Evolutionary conservation across 2,113 vertebrate species (phyloP).

Genomic region (Melospiza melodia): DNA sequence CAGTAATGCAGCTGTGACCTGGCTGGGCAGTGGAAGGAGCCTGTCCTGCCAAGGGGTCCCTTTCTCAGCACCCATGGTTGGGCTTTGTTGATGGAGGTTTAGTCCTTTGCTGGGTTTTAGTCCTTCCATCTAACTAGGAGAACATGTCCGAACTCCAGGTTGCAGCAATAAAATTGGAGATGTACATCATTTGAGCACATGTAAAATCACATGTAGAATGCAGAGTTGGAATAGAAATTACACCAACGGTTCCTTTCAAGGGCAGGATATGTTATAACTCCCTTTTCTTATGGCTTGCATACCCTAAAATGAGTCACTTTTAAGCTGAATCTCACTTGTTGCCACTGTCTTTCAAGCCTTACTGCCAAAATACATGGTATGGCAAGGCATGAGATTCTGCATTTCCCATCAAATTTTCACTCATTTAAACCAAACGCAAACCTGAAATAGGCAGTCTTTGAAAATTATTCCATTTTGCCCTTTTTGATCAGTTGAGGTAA

Average conservation of each 20-base stretch:
- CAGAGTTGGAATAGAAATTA: background rate
- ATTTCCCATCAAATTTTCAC: background rate
- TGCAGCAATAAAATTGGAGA: background rate
- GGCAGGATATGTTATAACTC: background rate
- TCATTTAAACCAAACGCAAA: background rate
- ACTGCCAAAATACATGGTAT: background rate
- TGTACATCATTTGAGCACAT: background rate
- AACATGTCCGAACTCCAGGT: background rate
- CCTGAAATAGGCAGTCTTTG: background rate
- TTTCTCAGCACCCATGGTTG: accelerated
- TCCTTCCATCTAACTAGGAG: background rate
- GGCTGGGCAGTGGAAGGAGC: background rate
- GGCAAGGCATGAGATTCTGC: background rate
- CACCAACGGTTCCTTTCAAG: background rate
- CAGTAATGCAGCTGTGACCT: background rate
- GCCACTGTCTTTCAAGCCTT: background rate
- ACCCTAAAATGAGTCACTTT: background rate
- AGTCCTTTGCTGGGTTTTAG: background rate
- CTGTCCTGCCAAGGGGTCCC: background rate
- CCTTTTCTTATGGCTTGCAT: background rate
- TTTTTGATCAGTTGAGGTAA: background rate
- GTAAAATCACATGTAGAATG: background rate
- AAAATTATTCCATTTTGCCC: background rate
- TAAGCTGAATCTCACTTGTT: background rate
- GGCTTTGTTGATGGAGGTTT: background rate